Evolutionary conservation across 1,140 invertebrate species (phyloP), one percentile per base, ranked within the genome.

Genomic region (Charaxes varanes): DNA sequence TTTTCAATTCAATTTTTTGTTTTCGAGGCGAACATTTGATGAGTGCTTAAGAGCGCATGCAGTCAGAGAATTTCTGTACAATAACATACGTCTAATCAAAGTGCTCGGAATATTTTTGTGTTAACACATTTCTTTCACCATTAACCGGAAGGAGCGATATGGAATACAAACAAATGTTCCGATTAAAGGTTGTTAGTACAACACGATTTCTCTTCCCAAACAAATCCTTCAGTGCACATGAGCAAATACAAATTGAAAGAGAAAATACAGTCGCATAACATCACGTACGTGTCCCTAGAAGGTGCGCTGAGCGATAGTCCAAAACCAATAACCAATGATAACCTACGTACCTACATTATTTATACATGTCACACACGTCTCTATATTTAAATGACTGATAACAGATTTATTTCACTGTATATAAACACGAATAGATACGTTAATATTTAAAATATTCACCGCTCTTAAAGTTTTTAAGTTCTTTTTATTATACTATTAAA

Each of bases 251-350:
- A 45, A 41, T 41, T 31, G 30, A 38, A 47, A 44, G 42, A 50
- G 50, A 53, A 49, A 57, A 37, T 42, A 14, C 18, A 31, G 2
- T 27, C 35, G 34, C 46, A 58, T 50, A 58, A 23, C 42, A 23
- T 47, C 50, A 58, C 50, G 50, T 40, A 46, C n/a, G 14, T 6
- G 34, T 26, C 18, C 43, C n/a, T 24, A 46, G 10, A 26, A 44
- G 32, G 36, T 35, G 35, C 31, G 21, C 17, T 19, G n/a, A 10
- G 16, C 26, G 21, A 27, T 53, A 26, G 27, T 47, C 37, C 17
- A 18, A 13, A 24, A 42, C n/a, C 28, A 23, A 40, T 35, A 22
- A 18, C 5, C 19, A 13, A n/a, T 16, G 33, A 43, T 43, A 35
- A 34, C 41, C 17, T 35, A 6, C 31, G 18, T 28, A 7, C n/a